Evolutionary conservation across 2,888 invertebrate species (phyloP).

Genomic region (Scaptomyza reducta): DNA sequence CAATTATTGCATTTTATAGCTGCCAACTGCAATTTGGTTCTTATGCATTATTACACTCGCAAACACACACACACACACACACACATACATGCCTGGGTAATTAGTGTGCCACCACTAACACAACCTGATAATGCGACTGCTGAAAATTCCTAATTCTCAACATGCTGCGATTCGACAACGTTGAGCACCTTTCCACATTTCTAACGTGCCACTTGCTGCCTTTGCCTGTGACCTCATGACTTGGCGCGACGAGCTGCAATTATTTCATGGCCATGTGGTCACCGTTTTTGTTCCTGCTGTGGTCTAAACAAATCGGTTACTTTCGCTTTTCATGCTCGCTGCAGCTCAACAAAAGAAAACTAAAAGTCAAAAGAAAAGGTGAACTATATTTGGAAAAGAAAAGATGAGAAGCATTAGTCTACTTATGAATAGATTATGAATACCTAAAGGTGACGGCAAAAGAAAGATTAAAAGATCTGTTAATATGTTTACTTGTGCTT

Average conservation of each 20-base stretch:
- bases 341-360: background rate
- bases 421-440: background rate
- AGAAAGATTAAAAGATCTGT: background rate
- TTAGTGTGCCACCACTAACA: slow-evolving; percentile 45
- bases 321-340: slow-evolving; percentile 41
- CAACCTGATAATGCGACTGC: slow-evolving; percentile 37
- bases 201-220: slow-evolving; percentile 11
- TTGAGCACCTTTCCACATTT: slow-evolving; percentile 12
- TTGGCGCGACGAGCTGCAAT: slow-evolving; percentile 5
- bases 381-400: background rate
- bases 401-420: background rate
- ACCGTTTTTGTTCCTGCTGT: slow-evolving; percentile 32
- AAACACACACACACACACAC: slow-evolving; percentile 12
- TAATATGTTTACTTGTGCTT: background rate
- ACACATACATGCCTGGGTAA: slow-evolving; percentile 30
- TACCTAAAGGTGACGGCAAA: background rate
- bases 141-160: slow-evolving; percentile 32
- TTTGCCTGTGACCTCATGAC: slow-evolving; percentile 5
- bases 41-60: slow-evolving; percentile 67
- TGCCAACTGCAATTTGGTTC: slow-evolving; percentile 46
- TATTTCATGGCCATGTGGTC: slow-evolving; percentile 16
- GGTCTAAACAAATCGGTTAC: slow-evolving; percentile 31
- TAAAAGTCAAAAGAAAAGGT: background rate
- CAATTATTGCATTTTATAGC: slow-evolving; percentile 70
- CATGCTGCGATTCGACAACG: slow-evolving; percentile 4